phyloP scores from a whole-genome alignment of 2,113 vertebrate species.

The Murina feae region DNA sequence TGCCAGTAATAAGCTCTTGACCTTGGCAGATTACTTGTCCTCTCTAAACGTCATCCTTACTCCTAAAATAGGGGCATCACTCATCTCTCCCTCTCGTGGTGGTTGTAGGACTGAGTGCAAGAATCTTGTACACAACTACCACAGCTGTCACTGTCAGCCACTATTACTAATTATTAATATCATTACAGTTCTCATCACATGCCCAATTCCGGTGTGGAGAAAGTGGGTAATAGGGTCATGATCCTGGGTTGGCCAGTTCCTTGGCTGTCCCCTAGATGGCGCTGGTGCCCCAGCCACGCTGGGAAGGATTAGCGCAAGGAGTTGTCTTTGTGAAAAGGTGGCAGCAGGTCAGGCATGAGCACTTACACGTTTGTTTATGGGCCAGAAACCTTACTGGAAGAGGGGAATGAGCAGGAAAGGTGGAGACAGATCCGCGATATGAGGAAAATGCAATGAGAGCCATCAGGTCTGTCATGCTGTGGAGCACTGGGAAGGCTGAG shows the following conservation, averaged over 20 bases:
- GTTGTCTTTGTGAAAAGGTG: not conserved
- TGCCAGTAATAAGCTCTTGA: not conserved
- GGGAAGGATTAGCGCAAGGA: not conserved
- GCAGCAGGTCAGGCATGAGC: not conserved
- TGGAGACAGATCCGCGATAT: not conserved
- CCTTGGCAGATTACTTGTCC: not conserved
- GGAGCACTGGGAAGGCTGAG: not conserved
- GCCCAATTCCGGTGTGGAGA: not conserved
- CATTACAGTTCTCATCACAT: not conserved
- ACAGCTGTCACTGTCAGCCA: not conserved
- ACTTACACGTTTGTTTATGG: too few relatives aligned
- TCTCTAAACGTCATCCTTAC: not conserved
- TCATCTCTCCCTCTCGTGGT: not conserved
- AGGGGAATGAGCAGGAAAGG: not conserved
- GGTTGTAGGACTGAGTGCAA: not conserved
- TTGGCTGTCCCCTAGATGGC: not conserved
- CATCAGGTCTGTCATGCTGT: not conserved
- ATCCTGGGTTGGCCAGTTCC: not conserved
- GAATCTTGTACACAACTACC: too few relatives aligned
- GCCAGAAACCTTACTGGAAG: not conserved
- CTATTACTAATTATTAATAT: not conserved
- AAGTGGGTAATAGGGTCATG: accelerated
- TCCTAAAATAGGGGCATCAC: not conserved
- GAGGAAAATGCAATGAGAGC: not conserved
- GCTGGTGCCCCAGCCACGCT: not conserved